Evolutionary conservation across 2,797 vertebrate species (phyloP).

Genomic region (Phalanger gymnotis): DNA sequence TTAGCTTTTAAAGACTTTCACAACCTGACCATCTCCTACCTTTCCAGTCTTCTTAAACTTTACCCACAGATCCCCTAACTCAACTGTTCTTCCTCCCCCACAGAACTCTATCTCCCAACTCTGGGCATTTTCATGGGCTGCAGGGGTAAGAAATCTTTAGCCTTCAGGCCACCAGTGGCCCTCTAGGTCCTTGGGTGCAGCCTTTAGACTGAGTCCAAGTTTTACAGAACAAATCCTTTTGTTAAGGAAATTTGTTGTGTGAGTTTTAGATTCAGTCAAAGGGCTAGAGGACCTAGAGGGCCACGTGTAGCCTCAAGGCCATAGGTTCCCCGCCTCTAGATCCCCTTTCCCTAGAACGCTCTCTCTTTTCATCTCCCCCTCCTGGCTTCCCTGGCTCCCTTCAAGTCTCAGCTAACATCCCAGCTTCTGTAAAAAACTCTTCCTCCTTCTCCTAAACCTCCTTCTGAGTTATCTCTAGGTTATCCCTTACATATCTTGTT

Average conservation of each 20-base stretch:
- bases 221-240: too few relatives aligned
- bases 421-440: background rate
- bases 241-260: too few relatives aligned
- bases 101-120: background rate
- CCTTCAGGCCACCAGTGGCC: too few relatives aligned
- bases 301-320: too few relatives aligned
- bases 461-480: background rate
- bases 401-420: background rate
- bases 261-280: too few relatives aligned
- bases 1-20: background rate
- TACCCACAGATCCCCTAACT: background rate
- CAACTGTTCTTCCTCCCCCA: background rate
- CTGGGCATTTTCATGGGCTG: background rate
- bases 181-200: too few relatives aligned
- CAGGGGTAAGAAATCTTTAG: too few relatives aligned
- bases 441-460: background rate
- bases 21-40: background rate
- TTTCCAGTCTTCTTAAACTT: background rate
- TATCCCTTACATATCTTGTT: background rate
- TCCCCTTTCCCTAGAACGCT: background rate
- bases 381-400: background rate
- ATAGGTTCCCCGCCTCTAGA: too few relatives aligned
- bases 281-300: too few relatives aligned
- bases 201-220: too few relatives aligned
- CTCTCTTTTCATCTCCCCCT: background rate